phyloP scores from a whole-genome alignment of 2,113 vertebrate species.

The Gallinago paraguaiae region DNA sequence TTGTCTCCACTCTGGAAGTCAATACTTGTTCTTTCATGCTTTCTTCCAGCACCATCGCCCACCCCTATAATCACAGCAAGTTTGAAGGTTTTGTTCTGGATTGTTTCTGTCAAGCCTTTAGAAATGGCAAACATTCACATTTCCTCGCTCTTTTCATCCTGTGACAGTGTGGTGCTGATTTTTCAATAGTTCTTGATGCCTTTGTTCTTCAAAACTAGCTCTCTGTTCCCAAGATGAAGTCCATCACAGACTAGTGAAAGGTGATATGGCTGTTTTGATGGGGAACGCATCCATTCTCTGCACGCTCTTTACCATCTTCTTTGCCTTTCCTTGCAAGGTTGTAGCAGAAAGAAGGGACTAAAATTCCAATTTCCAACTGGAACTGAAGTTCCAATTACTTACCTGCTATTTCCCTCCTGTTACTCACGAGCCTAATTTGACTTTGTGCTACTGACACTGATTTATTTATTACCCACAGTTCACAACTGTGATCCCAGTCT shows the following conservation, averaged over 20 bases:
- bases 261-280: not conserved
- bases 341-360: not conserved
- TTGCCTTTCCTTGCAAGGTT: not conserved
- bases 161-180: not conserved
- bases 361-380: not conserved
- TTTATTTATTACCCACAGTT: not conserved
- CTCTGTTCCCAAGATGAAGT: not conserved
- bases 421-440: not conserved
- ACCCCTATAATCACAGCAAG: not conserved
- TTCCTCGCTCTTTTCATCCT: not conserved
- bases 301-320: not conserved
- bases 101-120: not conserved
- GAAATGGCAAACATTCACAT: not conserved
- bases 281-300: not conserved
- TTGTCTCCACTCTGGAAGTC: not conserved
- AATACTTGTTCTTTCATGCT: not conserved
- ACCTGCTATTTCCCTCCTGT: not conserved
- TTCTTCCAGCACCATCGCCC: rapidly evolving
- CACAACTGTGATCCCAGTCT: not conserved
- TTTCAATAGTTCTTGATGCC: not conserved
- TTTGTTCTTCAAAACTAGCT: not conserved
- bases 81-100: not conserved
- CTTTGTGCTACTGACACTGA: not conserved
- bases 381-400: not conserved
- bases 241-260: not conserved